Conservation (phyloP, 1,140 invertebrate species). For the Octopus sinensis region DNA sequence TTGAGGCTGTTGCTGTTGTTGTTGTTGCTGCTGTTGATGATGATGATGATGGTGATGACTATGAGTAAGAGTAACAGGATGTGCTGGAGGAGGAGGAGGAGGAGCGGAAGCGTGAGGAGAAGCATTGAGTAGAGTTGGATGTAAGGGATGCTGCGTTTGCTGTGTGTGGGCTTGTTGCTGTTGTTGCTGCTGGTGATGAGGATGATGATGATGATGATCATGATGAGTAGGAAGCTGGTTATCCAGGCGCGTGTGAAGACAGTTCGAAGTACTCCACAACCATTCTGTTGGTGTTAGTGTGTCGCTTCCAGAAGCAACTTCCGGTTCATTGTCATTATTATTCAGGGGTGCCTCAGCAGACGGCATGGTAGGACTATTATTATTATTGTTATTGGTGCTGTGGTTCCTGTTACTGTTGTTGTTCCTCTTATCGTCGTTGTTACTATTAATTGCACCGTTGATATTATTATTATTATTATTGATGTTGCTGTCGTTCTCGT, state of each 20-base stretch:
- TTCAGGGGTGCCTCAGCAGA: too few relatives aligned
- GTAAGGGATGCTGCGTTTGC: neutral
- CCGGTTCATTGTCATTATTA: too few relatives aligned
- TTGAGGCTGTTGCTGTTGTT: neutral
- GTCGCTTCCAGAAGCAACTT: too few relatives aligned
- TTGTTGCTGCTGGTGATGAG: neutral
- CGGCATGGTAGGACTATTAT: too few relatives aligned
- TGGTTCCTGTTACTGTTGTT: too few relatives aligned
- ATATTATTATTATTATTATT: too few relatives aligned
- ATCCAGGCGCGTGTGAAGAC: neutral
- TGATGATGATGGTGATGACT: neutral
- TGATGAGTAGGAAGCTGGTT: neutral
- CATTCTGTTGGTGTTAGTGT: neutral
- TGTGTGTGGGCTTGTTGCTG: neutral
- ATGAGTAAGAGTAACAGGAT: neutral
- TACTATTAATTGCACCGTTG: too few relatives aligned
- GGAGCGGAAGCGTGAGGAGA: neutral
- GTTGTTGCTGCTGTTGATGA: neutral
- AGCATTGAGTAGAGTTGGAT: neutral
- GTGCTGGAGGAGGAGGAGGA: neutral
- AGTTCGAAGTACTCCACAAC: neutral
- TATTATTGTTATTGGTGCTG: too few relatives aligned
- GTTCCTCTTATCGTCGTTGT: too few relatives aligned
- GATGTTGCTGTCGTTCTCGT: too few relatives aligned
- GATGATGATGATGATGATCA: neutral